Evolutionary conservation across 2,113 vertebrate species (phyloP), one percentile per base, ranked within the genome.

Genomic region (Crocuta crocuta): DNA sequence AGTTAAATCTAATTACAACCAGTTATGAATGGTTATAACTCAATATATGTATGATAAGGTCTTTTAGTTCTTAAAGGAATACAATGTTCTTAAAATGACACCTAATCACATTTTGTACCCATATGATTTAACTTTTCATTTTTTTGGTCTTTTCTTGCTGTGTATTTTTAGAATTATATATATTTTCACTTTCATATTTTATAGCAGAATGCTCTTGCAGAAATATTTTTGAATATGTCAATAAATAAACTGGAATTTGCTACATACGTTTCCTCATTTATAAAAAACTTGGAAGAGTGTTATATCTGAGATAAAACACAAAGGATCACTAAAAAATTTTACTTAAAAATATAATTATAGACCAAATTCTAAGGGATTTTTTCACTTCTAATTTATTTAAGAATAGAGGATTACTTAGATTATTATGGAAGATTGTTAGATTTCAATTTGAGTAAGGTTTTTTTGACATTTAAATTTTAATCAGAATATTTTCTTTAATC

Each of bases 391-490:
- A 15, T 74, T 88, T 58, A 68, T 88, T 58, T 71, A 84, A 92
- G 33, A 82, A 88, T 11, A 74, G 53, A 53, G 12, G 53, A 88
- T 73, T 43, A 71, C 63, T 92, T 87, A 66, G 28, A 86, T 89
- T 92, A 26, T 84, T 95, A 93, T 66, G 35, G 8, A 93, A 65
- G 19, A 58, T n/a, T 85, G 35, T 66, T 90, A 58, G 13, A 89
- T 80, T 78, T 85, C 33, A 79, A 21, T 65, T 48, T 97, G 89
- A 80, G 28, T 50, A 12, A 50, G 12, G 48, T 50, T 50, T 50
- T 50, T 65, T 48, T 97, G 83, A 84, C 23, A 84, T 93, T 89
- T 80, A 48, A 84, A 12, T 66, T 48, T 90, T 80, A 80, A 31
- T 82, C 16, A 66, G 19, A 79, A 63, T 45, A 23, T 45, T 74